Evolutionary conservation across 2,113 vertebrate species (phyloP).

Genomic region (Gallinago media): DNA sequence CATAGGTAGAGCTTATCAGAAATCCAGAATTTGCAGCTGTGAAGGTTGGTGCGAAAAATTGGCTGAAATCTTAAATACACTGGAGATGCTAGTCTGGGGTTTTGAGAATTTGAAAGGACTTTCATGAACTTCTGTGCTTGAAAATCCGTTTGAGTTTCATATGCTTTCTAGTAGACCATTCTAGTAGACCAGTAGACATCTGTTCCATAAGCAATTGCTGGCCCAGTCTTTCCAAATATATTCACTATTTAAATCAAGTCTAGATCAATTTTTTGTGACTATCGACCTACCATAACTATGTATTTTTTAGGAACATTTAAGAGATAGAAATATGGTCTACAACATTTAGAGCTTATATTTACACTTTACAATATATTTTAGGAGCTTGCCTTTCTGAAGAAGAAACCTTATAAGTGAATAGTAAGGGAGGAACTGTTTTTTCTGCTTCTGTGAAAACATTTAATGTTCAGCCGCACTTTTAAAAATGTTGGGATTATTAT

Average conservation of each 20-base stretch:
- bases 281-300: not conserved
- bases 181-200: not conserved
- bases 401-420: not conserved
- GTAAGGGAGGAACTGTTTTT: not conserved
- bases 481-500: not conserved
- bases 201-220: not conserved
- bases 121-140: not conserved
- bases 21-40: not conserved
- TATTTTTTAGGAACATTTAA: not conserved
- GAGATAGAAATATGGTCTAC: not conserved
- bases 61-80: not conserved
- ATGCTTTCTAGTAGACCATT: not conserved
- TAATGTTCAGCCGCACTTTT: not conserved
- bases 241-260: not conserved
- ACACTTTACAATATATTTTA: not conserved
- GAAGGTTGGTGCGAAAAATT: not conserved
- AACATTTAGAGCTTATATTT: not conserved
- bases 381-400: not conserved
- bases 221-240: not conserved
- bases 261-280: not conserved
- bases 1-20: not conserved
- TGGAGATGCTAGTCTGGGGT: not conserved
- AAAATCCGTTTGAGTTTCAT: not conserved
- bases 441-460: not conserved
- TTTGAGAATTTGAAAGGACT: not conserved